Evolutionary conservation across 2,888 invertebrate species (phyloP).

Genomic region (Tetragnatha montana): DNA sequence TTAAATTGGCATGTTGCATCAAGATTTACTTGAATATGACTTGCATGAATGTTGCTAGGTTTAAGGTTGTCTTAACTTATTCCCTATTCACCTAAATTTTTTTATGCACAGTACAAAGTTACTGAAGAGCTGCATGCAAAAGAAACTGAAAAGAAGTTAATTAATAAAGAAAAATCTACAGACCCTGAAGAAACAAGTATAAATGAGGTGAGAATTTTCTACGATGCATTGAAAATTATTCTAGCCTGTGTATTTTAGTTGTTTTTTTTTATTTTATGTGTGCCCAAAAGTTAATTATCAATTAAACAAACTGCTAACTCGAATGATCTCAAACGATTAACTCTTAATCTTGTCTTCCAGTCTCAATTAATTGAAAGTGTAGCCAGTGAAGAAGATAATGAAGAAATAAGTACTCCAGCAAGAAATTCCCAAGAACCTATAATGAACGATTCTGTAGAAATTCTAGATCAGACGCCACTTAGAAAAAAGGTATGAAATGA

Average conservation of each 20-base stretch:
- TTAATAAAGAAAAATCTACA: neutral
- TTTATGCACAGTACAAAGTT: constrained; percentile 22
- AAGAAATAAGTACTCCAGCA: neutral
- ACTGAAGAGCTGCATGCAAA: constrained; percentile 33
- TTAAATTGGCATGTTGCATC: too few relatives aligned
- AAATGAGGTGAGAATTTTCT: too few relatives aligned
- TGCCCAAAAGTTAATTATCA: too few relatives aligned
- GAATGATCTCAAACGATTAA: too few relatives aligned
- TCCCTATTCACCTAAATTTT: neutral
- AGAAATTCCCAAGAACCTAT: too few relatives aligned
- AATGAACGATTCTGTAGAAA: neutral
- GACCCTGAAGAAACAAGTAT: too few relatives aligned
- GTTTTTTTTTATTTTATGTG: neutral
- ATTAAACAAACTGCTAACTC: too few relatives aligned
- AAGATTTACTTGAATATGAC: too few relatives aligned
- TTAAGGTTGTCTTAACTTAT: too few relatives aligned
- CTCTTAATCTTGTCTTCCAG: neutral
- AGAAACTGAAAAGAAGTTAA: neutral
- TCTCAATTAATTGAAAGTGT: neutral
- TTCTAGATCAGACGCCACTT: constrained; percentile 21
- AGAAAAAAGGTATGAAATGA: constrained; percentile 20
- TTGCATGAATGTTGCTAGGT: too few relatives aligned
- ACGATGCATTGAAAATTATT: too few relatives aligned
- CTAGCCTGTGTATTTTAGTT: neutral
- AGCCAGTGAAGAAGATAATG: neutral